Base-by-base conservation (phyloP, 2,113 vertebrate species). In the Lanius collurio region DNA sequence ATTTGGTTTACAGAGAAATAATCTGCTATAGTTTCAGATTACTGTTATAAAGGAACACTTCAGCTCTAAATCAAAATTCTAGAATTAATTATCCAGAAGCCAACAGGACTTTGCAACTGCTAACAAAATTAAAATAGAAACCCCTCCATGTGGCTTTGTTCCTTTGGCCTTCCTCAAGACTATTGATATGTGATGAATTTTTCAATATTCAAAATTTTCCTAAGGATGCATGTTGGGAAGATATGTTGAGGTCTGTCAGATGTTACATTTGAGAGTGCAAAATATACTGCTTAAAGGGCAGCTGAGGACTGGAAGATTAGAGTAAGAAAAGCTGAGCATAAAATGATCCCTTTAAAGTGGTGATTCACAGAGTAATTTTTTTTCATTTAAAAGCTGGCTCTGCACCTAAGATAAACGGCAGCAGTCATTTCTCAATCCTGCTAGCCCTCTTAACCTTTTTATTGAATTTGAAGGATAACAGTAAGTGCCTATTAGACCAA, bases 301-400 rank as follows among this genome's bases (percentile, higher is more conserved):
- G 69, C 22, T 76, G 79, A 86, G 84, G 50, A 68, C 70, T 87
- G 53, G 74, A 74, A 94, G 78, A 90, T 88, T 44, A 68, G 56
- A 60, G 39, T 55, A 83, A 93, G 70, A 79, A 77, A 97, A 88
- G 37, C 60, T 35, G 78, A 71, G 64, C 33, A 22, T 68, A 68
- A 94, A 89, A 56, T 44, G 44, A 41, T 87, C 75, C 49, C 28
- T 81, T 87, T 62, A 59, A 94, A 96, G 80, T 73, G 80, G 42
- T 91, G 67, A 94, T 94, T 94, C 67, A 1, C 56, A 75, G 6
- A 53, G 74, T 64, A 94, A 89, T 92, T 83, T 83, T 96, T 96
- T 97, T 93, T 80, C 63, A 87, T 93, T 92, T 93, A 84, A 93
- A 86, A 97, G 87, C 95, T 87, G 92, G 90, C 94, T 95, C 93